Percentiles rank a stretch among this genome's conserved stretches.
phyloP scores from a whole-genome alignment of 2,888 invertebrate species.

The Sepioteuthis lessoniana region DNA sequence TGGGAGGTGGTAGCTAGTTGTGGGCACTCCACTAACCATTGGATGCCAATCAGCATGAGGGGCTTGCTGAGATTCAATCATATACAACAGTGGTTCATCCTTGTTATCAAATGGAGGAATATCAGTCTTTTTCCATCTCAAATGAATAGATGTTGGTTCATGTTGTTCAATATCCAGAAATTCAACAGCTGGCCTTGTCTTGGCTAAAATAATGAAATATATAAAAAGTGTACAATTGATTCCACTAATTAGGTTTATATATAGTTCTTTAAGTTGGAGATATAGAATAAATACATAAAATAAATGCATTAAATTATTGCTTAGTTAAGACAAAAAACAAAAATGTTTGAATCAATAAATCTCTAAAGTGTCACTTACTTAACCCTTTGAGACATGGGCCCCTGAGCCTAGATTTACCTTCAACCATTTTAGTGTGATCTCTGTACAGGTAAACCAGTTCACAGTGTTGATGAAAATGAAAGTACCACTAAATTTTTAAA shows the following conservation, averaged over 20 bases:
- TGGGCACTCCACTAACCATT: conserved; percentile 70
- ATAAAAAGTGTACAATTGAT: not conserved
- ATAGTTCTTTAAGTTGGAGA: too few species aligned
- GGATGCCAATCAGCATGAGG: conserved; percentile 69
- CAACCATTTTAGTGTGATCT: too few species aligned
- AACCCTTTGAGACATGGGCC: too few species aligned
- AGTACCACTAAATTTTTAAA: too few species aligned
- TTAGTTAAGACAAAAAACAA: too few species aligned
- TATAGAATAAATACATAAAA: not conserved
- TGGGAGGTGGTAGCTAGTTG: conserved; percentile 64
- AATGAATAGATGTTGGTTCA: conserved; percentile 63
- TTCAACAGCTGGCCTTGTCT: conserved; percentile 63
- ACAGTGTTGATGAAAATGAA: too few species aligned
- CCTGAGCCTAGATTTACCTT: too few species aligned
- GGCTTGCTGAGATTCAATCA: conserved; percentile 67
- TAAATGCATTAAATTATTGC: too few species aligned
- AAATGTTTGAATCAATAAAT: too few species aligned
- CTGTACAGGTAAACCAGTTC: too few species aligned
- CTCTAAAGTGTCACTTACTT: too few species aligned
- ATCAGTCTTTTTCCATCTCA: conserved; percentile 67
- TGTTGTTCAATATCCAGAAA: conserved; percentile 62
- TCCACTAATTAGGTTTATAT: not conserved
- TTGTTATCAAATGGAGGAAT: conserved; percentile 62
- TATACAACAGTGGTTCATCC: conserved; percentile 67
- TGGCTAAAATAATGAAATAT: conserved; percentile 55